Conservation (phyloP, 2,888 invertebrate species). For the Aethes cnicana region DNA sequence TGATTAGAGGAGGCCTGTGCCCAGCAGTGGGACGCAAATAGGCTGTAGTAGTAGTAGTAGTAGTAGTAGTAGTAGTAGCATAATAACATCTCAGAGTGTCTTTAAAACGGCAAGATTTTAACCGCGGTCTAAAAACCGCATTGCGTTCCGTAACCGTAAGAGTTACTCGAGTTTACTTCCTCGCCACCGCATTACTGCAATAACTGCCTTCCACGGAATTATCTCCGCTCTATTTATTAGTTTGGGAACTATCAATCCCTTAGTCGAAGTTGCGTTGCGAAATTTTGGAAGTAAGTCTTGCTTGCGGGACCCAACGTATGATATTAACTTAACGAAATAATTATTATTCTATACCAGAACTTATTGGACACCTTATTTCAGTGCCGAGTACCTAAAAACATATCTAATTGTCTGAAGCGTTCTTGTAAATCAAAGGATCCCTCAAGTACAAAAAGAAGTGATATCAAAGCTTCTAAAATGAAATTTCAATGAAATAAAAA, state of each 20-base stretch:
- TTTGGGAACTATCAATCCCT: conserved; percentile 15
- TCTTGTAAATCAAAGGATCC: background rate
- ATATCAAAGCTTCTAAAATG: background rate
- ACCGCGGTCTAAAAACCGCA: background rate
- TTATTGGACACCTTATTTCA: too few relatives aligned
- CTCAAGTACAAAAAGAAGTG: background rate
- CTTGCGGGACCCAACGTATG: background rate
- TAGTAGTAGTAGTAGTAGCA: too few relatives aligned
- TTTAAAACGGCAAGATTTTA: too few relatives aligned
- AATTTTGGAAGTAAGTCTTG: conserved; percentile 3
- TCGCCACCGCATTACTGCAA: background rate
- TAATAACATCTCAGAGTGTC: too few relatives aligned
- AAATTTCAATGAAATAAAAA: too few relatives aligned
- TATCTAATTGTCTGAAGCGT: too few relatives aligned
- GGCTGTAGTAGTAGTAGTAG: too few relatives aligned
- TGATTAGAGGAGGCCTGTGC: too few relatives aligned
- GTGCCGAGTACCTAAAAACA: too few relatives aligned
- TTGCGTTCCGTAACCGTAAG: conserved; percentile 1
- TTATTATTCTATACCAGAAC: too few relatives aligned
- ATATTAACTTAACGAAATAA: too few relatives aligned
- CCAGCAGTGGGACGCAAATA: too few relatives aligned
- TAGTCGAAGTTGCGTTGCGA: conserved; percentile 4
- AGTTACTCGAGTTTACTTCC: conserved; percentile 1
- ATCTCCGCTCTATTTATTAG: conserved; percentile 20
- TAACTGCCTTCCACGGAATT: conserved; percentile 6